Evolutionary conservation across 2,113 vertebrate genomes (phyloP), one percentile per base, ranked within the genome.

Genomic region (Arothron firmamentum): DNA sequence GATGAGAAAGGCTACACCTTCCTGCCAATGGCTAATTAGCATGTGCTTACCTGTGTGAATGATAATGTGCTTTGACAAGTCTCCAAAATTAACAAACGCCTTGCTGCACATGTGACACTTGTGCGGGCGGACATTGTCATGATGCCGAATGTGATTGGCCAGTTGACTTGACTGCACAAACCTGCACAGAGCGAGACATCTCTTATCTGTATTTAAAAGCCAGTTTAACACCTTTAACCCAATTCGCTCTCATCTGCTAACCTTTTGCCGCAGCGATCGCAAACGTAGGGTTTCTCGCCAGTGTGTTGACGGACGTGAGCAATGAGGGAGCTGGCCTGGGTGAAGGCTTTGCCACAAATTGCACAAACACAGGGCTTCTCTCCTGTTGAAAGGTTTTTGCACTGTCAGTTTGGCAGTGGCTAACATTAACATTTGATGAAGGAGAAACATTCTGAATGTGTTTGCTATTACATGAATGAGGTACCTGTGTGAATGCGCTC

Each of bases 111-210:
- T 92, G 0, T 92, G 94, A 88, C 97, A 99, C 55, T 95, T 96
- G 85, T 99, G 97, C 0, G 97, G 97, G 1, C 97, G 94, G 81
- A 99, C 96, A 18, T 99, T 99, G 78, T 99, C 97, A 0, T 99
- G 97, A 79, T 99, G 97, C 2, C 96, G 95, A 56, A 99, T 98
- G 89, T 99, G 97, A 87, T 99, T 99, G 84, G 96, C 97, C 80
- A 99, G 65, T 59, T 99, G 97, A 85, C 97, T 99, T 5, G 97
- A 99, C 77, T 99, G 97, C 11, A 98, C 95, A 0, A 99, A 99
- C 74, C 97, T 99, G 76, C 15, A 59, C 13, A 54, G 43, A 57
- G 21, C 63, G 4, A 74, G 17, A 77, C 1, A 62, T 3, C 14
- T 52, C 12, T 17, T 17, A 6, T 52, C 51, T 28, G 47, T n/a